These are phyloP conservation scores for Temnothorax unifasciatus DNA, from an alignment of 2,888 invertebrate genomes.

Conservation along the genomic window DNA sequence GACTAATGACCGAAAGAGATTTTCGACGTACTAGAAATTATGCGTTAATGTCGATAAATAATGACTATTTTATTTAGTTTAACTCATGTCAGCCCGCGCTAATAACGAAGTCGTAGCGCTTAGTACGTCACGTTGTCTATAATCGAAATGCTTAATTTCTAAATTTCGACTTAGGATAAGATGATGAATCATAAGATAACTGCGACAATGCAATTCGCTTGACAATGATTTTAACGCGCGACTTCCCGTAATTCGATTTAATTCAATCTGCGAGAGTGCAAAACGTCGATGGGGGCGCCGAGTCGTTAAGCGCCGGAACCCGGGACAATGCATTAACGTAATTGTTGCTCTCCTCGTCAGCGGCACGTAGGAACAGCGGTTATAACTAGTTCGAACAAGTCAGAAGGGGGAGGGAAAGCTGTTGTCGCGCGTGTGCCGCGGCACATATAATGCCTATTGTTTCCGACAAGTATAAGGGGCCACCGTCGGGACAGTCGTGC, in stretches of 20 bases:
- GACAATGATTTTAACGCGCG: slow-evolving; percentile 59
- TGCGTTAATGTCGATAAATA: not conserved
- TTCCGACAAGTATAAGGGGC: slow-evolving; percentile 71
- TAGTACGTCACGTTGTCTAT: not conserved
- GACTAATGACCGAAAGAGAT: not conserved
- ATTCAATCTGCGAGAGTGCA: slow-evolving; percentile 69
- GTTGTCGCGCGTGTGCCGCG: slow-evolving; percentile 74
- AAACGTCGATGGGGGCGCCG: slow-evolving; percentile 70
- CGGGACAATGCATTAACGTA: slow-evolving; percentile 77
- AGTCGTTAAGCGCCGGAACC: slow-evolving; percentile 70
- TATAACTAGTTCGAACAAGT: slow-evolving; percentile 77
- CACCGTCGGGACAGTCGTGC: slow-evolving; percentile 64
- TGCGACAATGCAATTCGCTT: slow-evolving; percentile 44
- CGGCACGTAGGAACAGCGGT: slow-evolving; percentile 67
- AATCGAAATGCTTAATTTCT: slow-evolving; percentile 37
- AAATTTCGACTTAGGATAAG: slow-evolving; percentile 28
- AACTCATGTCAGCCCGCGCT: not conserved
- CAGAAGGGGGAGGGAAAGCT: slow-evolving; percentile 54
- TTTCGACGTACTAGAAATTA: not conserved
- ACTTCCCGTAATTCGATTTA: slow-evolving; percentile 62
- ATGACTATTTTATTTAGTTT: not conserved
- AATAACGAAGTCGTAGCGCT: not conserved
- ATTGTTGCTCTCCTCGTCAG: slow-evolving; percentile 75
- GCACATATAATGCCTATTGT: slow-evolving; percentile 77
- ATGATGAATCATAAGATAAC: slow-evolving; percentile 50